Base-by-base conservation (phyloP, 2,888 invertebrate species). In the Aphelenchoides bicaudatus region DNA sequence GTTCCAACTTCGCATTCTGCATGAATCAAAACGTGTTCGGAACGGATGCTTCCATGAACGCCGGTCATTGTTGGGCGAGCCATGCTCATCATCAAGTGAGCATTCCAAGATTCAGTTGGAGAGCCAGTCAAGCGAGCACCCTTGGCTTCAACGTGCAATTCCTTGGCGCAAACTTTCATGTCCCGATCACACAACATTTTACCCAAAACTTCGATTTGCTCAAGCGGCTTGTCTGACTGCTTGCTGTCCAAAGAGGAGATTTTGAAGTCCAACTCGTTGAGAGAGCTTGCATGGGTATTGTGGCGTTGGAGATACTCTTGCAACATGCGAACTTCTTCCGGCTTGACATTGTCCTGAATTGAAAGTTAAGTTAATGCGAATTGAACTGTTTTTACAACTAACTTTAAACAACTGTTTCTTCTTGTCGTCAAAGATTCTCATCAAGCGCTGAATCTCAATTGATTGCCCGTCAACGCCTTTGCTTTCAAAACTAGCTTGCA, bases 21-120 rank as follows among this genome's bases (percentile, higher is more conserved):
- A n/a, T 52, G 49, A 34, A 19, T 39, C 13, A 51, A 16, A 21
- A 51, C 52, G 52, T 51, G 52, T 30, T 51, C 37, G 13, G 52
- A 51, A 2, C 37, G 31, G 2, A 51, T 34, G 16, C 25, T 19
- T 47, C 52, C 52, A 39, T 51, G 39, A 51, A 51, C 37, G 16
- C 52, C 52, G 8, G 31, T 53, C 1, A 51, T 21, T 19, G 31
- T 16, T 27, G 52, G 52, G 28, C 52, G 52, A 30, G 52, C 52
- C 16, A 51, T 16, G 19, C 39, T n/a, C 13, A 23, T 39, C 13
- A 51, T 25, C 2, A 28, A 8, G 21, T 13, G 52, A 2, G 39
- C 47, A 13, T 37, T 28, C 47, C 31, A 51, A 25, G 23, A 23
- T 6, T 51, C 30, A n/a, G n/a, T n/a, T n/a, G n/a, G n/a, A n/a